These are phyloP conservation scores for Mirza zaza DNA, from an alignment of 2,113 vertebrate species.

Conservation along the genomic window DNA sequence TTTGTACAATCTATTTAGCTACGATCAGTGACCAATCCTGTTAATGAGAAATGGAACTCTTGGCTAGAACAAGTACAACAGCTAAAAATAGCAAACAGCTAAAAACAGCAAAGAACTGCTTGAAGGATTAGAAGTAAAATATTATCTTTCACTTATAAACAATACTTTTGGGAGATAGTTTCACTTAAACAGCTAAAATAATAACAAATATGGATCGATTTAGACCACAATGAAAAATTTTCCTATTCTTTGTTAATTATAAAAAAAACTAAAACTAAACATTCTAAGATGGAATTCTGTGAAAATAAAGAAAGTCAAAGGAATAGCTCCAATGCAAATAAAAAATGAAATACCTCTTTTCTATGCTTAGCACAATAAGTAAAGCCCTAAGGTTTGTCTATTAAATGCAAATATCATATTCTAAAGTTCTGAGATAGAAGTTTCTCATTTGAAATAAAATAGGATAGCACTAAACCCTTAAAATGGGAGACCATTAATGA, in stretches of 20 bases:
- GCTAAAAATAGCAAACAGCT: conserved; percentile 57
- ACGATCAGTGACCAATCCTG: conserved; percentile 45
- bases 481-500: background rate
- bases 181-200: conserved; percentile 70
- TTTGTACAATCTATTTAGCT: conserved; percentile 56
- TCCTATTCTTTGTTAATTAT: conserved; percentile 56
- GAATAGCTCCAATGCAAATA: conserved; percentile 64
- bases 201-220: conserved; percentile 60
- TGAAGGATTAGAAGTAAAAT: conserved; percentile 41
- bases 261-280: background rate
- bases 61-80: conserved; percentile 37
- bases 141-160: conserved; percentile 62
- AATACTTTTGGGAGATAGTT: conserved; percentile 61
- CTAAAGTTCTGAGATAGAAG: conserved; percentile 64
- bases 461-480: background rate
- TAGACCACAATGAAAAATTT: conserved; percentile 62
- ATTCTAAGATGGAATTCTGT: conserved; percentile 67
- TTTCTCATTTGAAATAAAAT: conserved; percentile 45
- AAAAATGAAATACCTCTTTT: conserved; percentile 60
- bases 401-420: conserved; percentile 21
- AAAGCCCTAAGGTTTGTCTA: conserved; percentile 61
- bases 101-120: conserved; percentile 64
- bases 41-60: conserved; percentile 50
- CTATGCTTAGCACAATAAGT: conserved; percentile 74
- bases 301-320: conserved; percentile 73